Evolutionary conservation across 2,888 invertebrate species (phyloP).

Genomic region (Halictus ligatus): DNA sequence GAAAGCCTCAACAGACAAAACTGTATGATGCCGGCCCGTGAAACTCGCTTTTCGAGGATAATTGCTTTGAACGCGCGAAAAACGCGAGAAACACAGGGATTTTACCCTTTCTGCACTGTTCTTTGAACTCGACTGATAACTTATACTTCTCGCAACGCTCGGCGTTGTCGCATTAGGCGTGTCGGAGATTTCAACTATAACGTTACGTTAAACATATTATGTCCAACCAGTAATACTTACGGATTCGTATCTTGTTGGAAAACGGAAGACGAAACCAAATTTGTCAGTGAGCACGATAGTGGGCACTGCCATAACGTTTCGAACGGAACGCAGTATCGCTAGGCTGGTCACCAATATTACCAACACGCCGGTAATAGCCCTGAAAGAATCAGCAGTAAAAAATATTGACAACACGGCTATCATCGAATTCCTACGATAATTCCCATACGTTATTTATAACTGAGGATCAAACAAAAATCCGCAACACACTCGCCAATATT

Average conservation of each 20-base stretch:
- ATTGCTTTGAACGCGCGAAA: no score
- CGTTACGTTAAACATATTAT: neutral
- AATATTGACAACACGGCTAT: neutral
- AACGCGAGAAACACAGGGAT: neutral
- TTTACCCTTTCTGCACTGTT: neutral
- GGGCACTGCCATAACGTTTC: constrained; percentile 87
- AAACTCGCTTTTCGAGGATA: no score
- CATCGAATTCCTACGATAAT: neutral
- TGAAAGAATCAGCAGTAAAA: constrained; percentile 41
- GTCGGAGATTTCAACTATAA: neutral
- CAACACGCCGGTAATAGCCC: constrained; percentile 64
- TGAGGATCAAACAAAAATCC: neutral
- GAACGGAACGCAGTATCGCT: constrained; percentile 84
- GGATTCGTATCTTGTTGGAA: constrained; percentile 86
- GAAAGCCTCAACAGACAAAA: no score
- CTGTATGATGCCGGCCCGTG: no score
- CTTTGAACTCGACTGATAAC: neutral
- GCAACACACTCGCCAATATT: neutral
- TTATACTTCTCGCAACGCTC: neutral
- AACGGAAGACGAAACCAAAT: constrained; percentile 86
- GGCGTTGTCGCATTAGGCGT: no score
- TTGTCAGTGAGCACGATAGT: constrained; percentile 87
- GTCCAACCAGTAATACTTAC: constrained; percentile 68
- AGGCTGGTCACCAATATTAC: constrained; percentile 70
- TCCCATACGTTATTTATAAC: neutral